Conservation (phyloP, 1,140 invertebrate species). For the Cydia amplana region DNA sequence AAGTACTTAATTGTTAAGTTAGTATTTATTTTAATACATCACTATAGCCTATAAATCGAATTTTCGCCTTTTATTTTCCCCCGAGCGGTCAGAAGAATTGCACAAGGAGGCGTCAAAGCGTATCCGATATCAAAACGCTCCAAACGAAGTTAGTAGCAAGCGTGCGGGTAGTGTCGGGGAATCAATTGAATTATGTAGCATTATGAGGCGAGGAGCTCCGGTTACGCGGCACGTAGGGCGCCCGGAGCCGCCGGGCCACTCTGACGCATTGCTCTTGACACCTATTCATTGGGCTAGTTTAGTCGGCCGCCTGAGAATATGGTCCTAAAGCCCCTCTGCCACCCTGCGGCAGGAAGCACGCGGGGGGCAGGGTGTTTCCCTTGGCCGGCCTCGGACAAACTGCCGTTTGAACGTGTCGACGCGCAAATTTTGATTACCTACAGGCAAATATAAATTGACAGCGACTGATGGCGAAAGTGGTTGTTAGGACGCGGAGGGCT, state of each 20-base stretch:
- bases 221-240: conserved; percentile 69
- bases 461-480: conserved; percentile 61
- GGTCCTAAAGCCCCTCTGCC: conserved; percentile 24
- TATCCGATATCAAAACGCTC: conserved; percentile 78
- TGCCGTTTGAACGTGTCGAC: conserved; percentile 46
- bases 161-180: conserved; percentile 75
- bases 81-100: conserved; percentile 52
- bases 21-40: conserved; percentile 60
- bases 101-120: conserved; percentile 66
- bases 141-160: conserved; percentile 74
- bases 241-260: conserved; percentile 48
- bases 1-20: conserved; percentile 45
- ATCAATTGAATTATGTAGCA: conserved; percentile 78
- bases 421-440: conserved; percentile 63
- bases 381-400: conserved; percentile 44
- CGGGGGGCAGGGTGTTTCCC: conserved; percentile 39
- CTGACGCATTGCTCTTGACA: conserved; percentile 73
- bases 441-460: conserved; percentile 77
- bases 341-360: conserved; percentile 4
- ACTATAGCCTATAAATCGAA: conserved; percentile 44
- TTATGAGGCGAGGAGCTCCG: conserved; percentile 73
- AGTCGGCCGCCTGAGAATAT: conserved; percentile 38
- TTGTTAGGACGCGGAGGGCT: conserved; percentile 61
- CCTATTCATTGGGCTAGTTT: conserved; percentile 70
- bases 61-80: conserved; percentile 52